Evolutionary conservation across 2,113 vertebrate genomes (phyloP), one percentile per base, ranked within the genome.

Genomic region (Leuciscus idus): DNA sequence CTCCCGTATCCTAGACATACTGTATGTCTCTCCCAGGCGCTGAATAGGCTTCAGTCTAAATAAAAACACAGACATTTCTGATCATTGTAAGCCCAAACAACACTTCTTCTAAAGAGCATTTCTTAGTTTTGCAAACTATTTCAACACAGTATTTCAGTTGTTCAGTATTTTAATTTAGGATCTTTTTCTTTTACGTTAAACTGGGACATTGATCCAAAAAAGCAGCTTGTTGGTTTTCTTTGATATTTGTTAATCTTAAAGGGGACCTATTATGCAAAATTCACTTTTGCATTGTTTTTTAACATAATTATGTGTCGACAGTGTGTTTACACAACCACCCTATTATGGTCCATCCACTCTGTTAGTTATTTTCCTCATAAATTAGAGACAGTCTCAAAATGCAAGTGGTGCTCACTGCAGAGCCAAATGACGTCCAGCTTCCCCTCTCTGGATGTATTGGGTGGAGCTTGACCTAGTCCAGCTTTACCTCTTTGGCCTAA

Each of bases 1-100:
- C 48, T 66, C 89, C 2, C 87, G 87, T 77, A n/a, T 85, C 57
- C 92, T 91, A 46, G 83, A 48, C 90, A 91, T 91, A 77, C 64
- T 91, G 82, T 90, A 81, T 0, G 86, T 94, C 89, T 94, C 92
- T 85, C 91, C 92, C 0, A 93, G 89, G 11, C 55, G 81, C 48
- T 91, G 72, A 62, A 94, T 90, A 59, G 89, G 86, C 80, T 89
- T 73, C 74, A 72, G 90, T 26, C 87, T 88, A 85, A 75, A 89
- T 1, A 82, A 5, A 88, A 57, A 33, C 10, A 57, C 11, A 78
- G 28, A 64, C 3, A 81, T 46, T 11, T 64, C 36, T 10, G 6
- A 81, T 59, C 11, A 61, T 7, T 61, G 6, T 61, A n/a, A 36
- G 39, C 1, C 3, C 23, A 39, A 11, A 7, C 50, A 57, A 13